A percentile compares a stretch with the other conserved stretches of the same genome.
Conservation (phyloP, 2,888 invertebrate genomes). For the Stenodema calcarata region DNA sequence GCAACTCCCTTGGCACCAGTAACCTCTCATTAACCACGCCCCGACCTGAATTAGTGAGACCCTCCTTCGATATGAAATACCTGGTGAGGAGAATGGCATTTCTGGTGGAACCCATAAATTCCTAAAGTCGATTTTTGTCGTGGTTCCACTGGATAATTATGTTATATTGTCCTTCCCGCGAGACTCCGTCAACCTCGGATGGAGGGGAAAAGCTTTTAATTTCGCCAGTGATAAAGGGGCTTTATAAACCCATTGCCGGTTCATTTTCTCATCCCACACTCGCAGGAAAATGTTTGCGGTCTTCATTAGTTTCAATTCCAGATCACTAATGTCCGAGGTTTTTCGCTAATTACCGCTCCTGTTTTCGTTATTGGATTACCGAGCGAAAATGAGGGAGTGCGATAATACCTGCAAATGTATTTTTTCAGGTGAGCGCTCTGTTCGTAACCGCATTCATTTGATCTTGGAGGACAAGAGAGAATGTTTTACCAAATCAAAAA, state of each 20-base stretch:
- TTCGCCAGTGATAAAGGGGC: neutral
- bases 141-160: neutral
- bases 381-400: neutral
- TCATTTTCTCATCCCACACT: neutral
- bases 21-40: conserved; percentile 7
- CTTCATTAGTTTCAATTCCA: neutral
- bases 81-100: neutral
- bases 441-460: too few species aligned
- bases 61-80: conserved; percentile 6
- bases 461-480: too few species aligned
- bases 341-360: neutral
- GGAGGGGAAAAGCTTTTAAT: neutral
- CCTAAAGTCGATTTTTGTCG: neutral
- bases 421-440: too few species aligned
- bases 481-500: too few species aligned
- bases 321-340: neutral
- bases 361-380: too few species aligned
- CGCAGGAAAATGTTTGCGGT: neutral
- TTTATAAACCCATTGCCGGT: neutral
- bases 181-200: neutral
- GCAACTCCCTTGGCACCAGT: neutral
- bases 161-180: neutral
- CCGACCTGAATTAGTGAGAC: neutral
- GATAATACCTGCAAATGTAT: too few species aligned
- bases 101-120: neutral